These are phyloP conservation scores for Stratiomys singularior DNA, from an alignment of 2,888 invertebrate species.

Conservation along the genomic window DNA sequence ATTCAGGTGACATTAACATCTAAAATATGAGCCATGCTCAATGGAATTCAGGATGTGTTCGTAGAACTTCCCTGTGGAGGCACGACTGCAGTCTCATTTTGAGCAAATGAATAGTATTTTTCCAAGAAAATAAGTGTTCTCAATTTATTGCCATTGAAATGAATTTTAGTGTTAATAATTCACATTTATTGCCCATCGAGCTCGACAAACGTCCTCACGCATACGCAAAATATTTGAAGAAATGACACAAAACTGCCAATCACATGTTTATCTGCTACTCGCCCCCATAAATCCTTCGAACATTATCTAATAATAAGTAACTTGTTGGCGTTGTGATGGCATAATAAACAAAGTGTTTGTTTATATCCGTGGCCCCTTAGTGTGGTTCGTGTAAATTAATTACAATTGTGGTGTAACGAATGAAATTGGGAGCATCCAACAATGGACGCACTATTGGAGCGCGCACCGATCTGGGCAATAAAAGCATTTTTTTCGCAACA, in stretches of 20 bases:
- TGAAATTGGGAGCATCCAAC: neutral
- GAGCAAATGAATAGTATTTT: no score
- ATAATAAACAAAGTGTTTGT: neutral
- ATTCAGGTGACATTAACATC: no score
- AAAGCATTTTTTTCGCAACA: neutral
- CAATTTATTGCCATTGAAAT: no score
- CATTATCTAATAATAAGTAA: slow-evolving; percentile 4
- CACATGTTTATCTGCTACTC: neutral
- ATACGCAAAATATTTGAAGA: neutral
- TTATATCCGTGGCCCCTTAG: neutral
- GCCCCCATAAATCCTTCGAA: neutral
- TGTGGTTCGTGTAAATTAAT: neutral
- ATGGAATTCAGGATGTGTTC: no score
- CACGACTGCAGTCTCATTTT: no score
- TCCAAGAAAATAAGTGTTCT: no score
- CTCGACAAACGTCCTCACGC: neutral
- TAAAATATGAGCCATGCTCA: no score
- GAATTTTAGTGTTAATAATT: neutral
- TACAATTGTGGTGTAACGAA: neutral
- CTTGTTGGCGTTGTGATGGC: neutral
- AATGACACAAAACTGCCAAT: slow-evolving; percentile 15
- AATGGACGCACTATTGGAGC: neutral
- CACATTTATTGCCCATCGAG: neutral
- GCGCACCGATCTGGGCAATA: neutral
- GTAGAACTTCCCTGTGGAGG: no score